Evolutionary conservation across 2,888 invertebrate species (phyloP).

Genomic region (Lasioglossum leucozonium): DNA sequence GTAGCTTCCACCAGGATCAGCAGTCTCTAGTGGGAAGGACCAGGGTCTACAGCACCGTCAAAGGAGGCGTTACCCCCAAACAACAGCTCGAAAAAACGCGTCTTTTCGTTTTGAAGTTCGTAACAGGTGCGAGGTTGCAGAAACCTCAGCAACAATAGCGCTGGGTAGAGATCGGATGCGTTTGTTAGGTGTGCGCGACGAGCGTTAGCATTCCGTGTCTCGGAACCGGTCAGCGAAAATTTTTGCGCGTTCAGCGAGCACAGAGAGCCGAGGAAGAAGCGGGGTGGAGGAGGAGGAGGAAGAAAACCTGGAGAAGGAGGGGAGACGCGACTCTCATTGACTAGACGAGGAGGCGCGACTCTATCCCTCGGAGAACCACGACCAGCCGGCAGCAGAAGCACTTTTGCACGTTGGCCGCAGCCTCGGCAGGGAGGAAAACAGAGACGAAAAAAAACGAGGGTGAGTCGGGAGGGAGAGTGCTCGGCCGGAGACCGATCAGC

Average conservation of each 20-base stretch:
- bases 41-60: no score
- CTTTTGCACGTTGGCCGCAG: constrained; percentile 48
- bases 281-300: not conserved
- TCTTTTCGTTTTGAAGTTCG: not conserved
- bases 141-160: constrained; percentile 15
- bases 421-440: constrained; percentile 14
- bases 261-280: constrained; percentile 6
- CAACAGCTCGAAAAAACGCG: not conserved
- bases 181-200: constrained; percentile 38
- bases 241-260: constrained; percentile 50
- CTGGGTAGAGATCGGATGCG: not conserved
- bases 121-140: not conserved
- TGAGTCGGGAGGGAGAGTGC: not conserved
- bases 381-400: constrained; percentile 34
- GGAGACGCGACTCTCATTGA: constrained; percentile 23
- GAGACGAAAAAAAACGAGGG: constrained; percentile 28
- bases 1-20: not conserved
- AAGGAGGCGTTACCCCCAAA: not conserved
- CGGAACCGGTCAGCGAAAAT: constrained; percentile 55
- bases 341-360: constrained; percentile 43
- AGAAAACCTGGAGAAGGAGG: constrained; percentile 5
- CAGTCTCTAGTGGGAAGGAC: not conserved
- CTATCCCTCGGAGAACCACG: constrained; percentile 42
- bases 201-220: constrained; percentile 41
- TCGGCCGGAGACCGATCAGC: not conserved